Percentiles rank a stretch among this genome's conserved stretches.
Evolutionary conservation across 2,888 invertebrate species (phyloP).

Genomic region (Dastarcus helophoroides): DNA sequence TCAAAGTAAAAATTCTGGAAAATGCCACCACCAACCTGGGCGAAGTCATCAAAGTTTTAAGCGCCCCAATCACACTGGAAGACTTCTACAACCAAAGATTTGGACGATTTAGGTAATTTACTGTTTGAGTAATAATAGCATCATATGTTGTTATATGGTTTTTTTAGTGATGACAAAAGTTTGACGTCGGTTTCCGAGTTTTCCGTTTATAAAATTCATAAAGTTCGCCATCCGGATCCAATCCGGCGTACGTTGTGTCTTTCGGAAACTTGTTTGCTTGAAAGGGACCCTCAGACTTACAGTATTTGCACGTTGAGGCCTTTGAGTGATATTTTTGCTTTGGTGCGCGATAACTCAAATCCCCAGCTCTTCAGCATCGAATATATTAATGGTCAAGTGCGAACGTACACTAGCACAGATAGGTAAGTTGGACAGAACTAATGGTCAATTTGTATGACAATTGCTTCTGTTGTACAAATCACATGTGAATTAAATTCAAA

Average conservation of each 20-base stretch:
- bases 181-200: slow-evolving; percentile 96
- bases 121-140: neutral
- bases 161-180: slow-evolving; percentile 80
- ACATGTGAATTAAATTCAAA: slow-evolving; percentile 3
- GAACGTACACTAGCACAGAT: slow-evolving; percentile 86
- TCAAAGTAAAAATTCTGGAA: slow-evolving; percentile 78
- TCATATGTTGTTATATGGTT: slow-evolving; percentile 5
- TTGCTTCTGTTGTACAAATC: no score
- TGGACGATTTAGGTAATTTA: slow-evolving; percentile 74
- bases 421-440: no score
- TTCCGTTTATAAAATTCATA: slow-evolving; percentile 82
- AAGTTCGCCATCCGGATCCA: slow-evolving; percentile 70
- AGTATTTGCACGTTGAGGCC: slow-evolving; percentile 81
- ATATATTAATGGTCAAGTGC: slow-evolving; percentile 80
- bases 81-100: slow-evolving; percentile 81
- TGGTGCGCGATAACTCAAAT: slow-evolving; percentile 80
- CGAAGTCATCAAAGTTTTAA: slow-evolving; percentile 70
- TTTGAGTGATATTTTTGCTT: slow-evolving; percentile 74
- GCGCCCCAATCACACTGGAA: slow-evolving; percentile 65
- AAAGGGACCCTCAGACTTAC: slow-evolving; percentile 95
- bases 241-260: slow-evolving; percentile 84
- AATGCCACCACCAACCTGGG: slow-evolving; percentile 71
- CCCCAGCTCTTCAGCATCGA: slow-evolving; percentile 91
- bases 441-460: no score
- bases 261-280: slow-evolving; percentile 89